Percentiles rank a stretch among this genome's conserved stretches.
These are phyloP conservation scores for Crocidura indochinensis DNA, from an alignment of 2,797 vertebrate genomes.

Conservation along the genomic window DNA sequence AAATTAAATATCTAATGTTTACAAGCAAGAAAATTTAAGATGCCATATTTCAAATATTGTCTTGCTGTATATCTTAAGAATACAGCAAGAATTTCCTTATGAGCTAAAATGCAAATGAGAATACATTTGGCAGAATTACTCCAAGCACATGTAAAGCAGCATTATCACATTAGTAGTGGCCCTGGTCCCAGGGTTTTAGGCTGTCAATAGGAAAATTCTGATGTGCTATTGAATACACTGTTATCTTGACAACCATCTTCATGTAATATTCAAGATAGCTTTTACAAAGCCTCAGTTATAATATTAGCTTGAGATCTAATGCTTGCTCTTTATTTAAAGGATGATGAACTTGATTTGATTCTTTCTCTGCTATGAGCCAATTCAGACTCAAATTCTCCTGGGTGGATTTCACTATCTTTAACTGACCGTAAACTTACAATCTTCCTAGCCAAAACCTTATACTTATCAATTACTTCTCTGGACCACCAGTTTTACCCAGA, in stretches of 20 bases:
- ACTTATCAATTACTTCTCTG: conserved; percentile 63
- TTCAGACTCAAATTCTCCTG: conserved; percentile 71
- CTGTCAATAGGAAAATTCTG: conserved; percentile 81
- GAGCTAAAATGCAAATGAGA: conserved; percentile 66
- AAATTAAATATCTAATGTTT: conserved; percentile 59
- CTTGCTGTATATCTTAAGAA: conserved; percentile 11
- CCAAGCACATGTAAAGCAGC: conserved; percentile 32
- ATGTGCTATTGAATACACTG: conserved; percentile 83
- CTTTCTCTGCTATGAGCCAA: conserved; percentile 73
- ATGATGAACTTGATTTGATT: conserved; percentile 85
- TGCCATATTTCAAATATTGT: conserved; percentile 14
- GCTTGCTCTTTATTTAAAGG: conserved; percentile 82
- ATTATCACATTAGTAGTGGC: conserved; percentile 49
- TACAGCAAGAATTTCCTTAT: conserved; percentile 61
- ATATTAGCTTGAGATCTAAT: conserved; percentile 78
- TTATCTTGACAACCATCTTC: conserved; percentile 82
- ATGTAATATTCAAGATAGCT: conserved; percentile 84
- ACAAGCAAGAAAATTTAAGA: background rate
- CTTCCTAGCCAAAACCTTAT: conserved; percentile 76
- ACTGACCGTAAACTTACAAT: conserved; percentile 72
- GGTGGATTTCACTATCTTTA: conserved; percentile 63
- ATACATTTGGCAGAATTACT: conserved; percentile 41
- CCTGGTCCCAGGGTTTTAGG: conserved; percentile 59
- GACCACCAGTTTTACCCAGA: conserved; percentile 13
- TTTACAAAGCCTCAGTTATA: conserved; percentile 82